Conservation (phyloP, 2,888 invertebrate species). For the Halocaridina rubra region DNA sequence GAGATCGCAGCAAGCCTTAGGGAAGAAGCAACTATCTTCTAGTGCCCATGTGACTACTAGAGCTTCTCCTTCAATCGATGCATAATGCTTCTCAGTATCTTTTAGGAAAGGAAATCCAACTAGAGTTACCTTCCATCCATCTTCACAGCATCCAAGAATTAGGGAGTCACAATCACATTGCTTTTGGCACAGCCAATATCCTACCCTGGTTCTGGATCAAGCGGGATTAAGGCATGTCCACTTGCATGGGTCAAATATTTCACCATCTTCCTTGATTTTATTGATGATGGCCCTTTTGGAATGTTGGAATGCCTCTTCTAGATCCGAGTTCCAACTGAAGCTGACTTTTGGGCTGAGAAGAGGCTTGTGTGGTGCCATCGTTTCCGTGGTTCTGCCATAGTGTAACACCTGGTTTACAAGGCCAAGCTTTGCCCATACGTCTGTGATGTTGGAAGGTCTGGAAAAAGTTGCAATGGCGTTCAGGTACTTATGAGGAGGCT, state of each 20-base stretch:
- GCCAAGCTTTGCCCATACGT: too few species aligned
- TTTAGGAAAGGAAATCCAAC: conserved; percentile 1
- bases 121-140: too few species aligned
- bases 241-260: conserved; percentile 3
- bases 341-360: too few species aligned
- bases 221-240: conserved; percentile 6
- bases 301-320: too few species aligned
- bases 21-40: neutral
- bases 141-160: too few species aligned
- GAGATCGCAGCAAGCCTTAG: conserved; percentile 24
- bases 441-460: too few species aligned
- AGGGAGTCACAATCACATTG: neutral
- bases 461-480: too few species aligned
- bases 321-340: too few species aligned
- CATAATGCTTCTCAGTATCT: neutral
- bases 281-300: conserved; percentile 3
- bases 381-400: too few species aligned
- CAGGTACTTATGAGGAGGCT: conserved; percentile 16
- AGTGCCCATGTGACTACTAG: conserved; percentile 10
- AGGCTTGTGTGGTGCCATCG: too few species aligned
- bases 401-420: too few species aligned
- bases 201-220: neutral
- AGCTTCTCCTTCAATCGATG: too few species aligned
- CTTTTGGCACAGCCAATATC: neutral
- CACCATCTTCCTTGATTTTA: neutral